phyloP scores from a whole-genome alignment of 2,113 vertebrate species.

The Noctilio leporinus region DNA sequence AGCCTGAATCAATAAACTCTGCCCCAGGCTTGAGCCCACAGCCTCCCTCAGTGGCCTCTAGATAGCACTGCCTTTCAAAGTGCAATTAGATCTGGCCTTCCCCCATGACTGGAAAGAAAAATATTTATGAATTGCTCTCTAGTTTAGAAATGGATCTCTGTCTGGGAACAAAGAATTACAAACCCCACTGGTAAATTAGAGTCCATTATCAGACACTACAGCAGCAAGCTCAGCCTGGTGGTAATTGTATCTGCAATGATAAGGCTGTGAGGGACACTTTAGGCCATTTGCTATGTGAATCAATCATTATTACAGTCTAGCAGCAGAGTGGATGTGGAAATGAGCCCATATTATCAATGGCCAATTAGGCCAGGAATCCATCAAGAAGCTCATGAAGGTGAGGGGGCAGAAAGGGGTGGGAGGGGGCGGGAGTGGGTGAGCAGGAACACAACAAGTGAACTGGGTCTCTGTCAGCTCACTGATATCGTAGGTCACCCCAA shows the following conservation, averaged over 20 bases:
- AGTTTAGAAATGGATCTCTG: constrained; percentile 43
- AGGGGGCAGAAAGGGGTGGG: no score
- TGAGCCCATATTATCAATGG: background rate
- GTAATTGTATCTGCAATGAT: constrained; percentile 45
- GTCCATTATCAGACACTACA: constrained; percentile 33
- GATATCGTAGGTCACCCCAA: background rate
- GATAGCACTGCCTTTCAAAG: background rate
- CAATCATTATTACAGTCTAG: constrained; percentile 41
- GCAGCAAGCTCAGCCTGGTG: background rate
- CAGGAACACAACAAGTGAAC: background rate
- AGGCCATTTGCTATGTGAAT: constrained; percentile 41
- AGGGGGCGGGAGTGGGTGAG: no score
- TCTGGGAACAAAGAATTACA: constrained; percentile 37
- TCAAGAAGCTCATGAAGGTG: background rate
- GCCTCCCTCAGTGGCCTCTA: background rate
- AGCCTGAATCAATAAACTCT: background rate
- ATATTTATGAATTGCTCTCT: constrained; percentile 64
- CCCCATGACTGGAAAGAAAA: constrained; percentile 8
- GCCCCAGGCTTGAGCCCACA: background rate
- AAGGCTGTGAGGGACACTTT: background rate
- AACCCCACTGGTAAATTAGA: constrained; percentile 35
- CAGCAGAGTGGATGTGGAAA: constrained; percentile 4
- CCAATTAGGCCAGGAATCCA: background rate
- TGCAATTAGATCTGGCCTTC: constrained; percentile 3
- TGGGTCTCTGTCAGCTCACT: background rate